These are phyloP conservation scores for Cyclopterus lumpus DNA, from an alignment of 2,797 vertebrate species.

Conservation along the genomic window DNA sequence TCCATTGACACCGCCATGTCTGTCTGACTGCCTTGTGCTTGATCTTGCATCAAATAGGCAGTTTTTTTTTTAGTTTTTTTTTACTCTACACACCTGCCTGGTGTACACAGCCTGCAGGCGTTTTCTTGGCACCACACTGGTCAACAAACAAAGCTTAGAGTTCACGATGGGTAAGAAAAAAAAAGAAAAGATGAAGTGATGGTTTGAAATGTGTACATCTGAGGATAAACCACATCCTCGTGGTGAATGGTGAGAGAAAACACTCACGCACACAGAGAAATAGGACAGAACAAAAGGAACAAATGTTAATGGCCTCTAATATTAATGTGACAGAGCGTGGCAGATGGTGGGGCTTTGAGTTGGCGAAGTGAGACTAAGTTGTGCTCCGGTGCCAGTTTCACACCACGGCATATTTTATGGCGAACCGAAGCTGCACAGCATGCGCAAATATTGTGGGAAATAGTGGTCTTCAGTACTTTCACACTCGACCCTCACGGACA, in stretches of 20 bases:
- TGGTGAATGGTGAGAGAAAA: not conserved
- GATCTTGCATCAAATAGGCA: slow-evolving; percentile 71
- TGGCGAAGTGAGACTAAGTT: slow-evolving; percentile 68
- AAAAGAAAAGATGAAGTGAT: not conserved
- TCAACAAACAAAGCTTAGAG: slow-evolving; percentile 40
- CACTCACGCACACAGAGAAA: not conserved
- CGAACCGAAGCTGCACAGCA: slow-evolving; percentile 53
- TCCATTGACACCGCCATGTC: slow-evolving; percentile 57
- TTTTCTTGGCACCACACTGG: slow-evolving; percentile 24
- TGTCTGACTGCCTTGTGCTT: slow-evolving; percentile 62
- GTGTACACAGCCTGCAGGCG: slow-evolving; percentile 32
- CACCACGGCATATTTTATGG: slow-evolving; percentile 64
- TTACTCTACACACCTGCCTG: slow-evolving; percentile 50
- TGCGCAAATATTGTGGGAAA: slow-evolving; percentile 60
- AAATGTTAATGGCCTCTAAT: slow-evolving; percentile 41
- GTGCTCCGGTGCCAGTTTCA: slow-evolving; percentile 74
- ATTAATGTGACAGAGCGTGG: slow-evolving; percentile 49
- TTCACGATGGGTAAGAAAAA: slow-evolving; percentile 20
- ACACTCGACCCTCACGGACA: slow-evolving; percentile 14
- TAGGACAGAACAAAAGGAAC: slow-evolving; percentile 15
- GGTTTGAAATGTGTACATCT: slow-evolving; percentile 13
- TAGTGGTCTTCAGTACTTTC: slow-evolving; percentile 33
- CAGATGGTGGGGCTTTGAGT: slow-evolving; percentile 72
- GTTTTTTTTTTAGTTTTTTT: slow-evolving; percentile 47
- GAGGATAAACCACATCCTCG: slow-evolving; percentile 1